These are phyloP conservation scores for Oryzias javanicus DNA, from an alignment of 2,113 vertebrate species.

Conservation along the genomic window DNA sequence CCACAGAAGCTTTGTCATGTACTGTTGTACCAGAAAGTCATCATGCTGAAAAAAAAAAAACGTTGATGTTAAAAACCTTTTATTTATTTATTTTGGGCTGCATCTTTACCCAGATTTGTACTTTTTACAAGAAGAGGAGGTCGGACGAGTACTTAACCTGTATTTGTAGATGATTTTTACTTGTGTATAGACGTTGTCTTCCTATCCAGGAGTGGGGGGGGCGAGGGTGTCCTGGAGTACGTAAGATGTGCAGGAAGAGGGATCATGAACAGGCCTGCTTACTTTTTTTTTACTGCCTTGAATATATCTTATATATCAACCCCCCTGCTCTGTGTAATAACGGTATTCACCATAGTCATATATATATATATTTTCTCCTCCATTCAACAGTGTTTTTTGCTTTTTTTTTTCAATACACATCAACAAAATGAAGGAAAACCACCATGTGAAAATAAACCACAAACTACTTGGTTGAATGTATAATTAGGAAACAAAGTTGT, in stretches of 20 bases:
- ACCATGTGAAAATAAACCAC: conserved; percentile 85
- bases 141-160: conserved; percentile 54
- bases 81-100: conserved; percentile 78
- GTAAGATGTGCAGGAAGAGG: conserved; percentile 29
- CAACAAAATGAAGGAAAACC: conserved; percentile 89
- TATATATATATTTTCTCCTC: conserved; percentile 64
- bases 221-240: conserved; percentile 46
- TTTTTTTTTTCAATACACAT: conserved; percentile 85
- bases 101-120: conserved; percentile 64
- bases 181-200: conserved; percentile 68
- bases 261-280: conserved; percentile 48
- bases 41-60: conserved; percentile 43
- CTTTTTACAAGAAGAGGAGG: conserved; percentile 57
- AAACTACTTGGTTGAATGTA: conserved; percentile 99
- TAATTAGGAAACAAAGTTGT: conserved; percentile 94
- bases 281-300: conserved; percentile 53
- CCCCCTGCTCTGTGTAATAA: conserved; percentile 62
- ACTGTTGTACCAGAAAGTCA: conserved; percentile 68
- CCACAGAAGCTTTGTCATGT: conserved; percentile 67
- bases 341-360: conserved; percentile 58
- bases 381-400: conserved; percentile 93
- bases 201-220: conserved; percentile 41
- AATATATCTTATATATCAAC: conserved; percentile 66
- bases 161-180: conserved; percentile 65
- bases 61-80: conserved; percentile 62